These are phyloP conservation scores for Drosophila kohkoa DNA, from an alignment of 1,140 invertebrate genomes.

Conservation along the genomic window DNA sequence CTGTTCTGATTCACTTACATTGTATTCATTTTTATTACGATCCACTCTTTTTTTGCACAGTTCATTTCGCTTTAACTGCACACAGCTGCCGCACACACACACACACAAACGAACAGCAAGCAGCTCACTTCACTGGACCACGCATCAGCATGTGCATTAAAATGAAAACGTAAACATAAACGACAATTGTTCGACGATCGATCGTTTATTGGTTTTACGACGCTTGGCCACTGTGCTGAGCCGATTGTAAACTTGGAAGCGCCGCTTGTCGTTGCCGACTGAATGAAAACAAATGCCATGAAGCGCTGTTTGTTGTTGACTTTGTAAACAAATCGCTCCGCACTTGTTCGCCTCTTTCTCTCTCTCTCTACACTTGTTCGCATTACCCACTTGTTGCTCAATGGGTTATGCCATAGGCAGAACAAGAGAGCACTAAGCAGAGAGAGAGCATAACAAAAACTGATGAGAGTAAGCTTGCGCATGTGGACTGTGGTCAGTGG, in stretches of 20 bases:
- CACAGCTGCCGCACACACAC: constrained; percentile 2
- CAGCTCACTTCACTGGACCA: background rate
- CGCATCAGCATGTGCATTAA: constrained; percentile 7
- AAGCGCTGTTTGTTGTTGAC: constrained; percentile 44
- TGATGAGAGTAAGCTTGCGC: background rate
- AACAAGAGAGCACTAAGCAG: background rate
- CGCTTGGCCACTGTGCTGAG: constrained; percentile 34
- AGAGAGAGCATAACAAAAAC: background rate
- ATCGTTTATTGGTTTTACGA: too few species aligned
- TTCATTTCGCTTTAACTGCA: constrained; percentile 5
- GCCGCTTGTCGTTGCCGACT: constrained; percentile 60
- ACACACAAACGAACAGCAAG: background rate
- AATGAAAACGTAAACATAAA: constrained; percentile 1
- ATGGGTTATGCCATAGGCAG: constrained; percentile 6
- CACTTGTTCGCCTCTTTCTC: background rate
- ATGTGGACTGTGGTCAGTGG: constrained; percentile 48
- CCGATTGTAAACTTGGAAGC: constrained; percentile 55
- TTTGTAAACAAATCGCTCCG: constrained; percentile 66
- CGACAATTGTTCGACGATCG: constrained; percentile 20
- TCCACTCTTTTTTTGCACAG: background rate
- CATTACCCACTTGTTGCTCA: constrained; percentile 1
- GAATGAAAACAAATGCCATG: constrained; percentile 50
- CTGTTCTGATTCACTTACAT: background rate
- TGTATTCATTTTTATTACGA: background rate
- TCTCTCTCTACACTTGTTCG: constrained; percentile 14